Evolutionary conservation across 2,888 invertebrate genomes (phyloP), one percentile per base, ranked within the genome.

Genomic region (Epinotia demarniana): DNA sequence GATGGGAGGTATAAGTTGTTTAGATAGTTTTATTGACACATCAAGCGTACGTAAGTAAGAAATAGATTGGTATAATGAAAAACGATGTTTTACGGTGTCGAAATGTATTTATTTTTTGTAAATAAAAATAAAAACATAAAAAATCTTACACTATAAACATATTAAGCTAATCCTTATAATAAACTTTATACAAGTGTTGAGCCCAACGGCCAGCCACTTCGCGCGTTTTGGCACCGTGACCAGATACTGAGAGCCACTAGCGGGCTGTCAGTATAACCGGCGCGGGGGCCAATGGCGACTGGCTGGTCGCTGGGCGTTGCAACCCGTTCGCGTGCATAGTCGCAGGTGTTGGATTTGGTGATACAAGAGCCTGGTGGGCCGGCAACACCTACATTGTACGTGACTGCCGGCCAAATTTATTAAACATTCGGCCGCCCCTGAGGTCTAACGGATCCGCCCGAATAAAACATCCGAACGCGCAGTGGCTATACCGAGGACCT

Each of bases 61-160:
- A 23, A 23, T 12, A 23, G 0, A 43, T 3, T 19, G 18, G 16
- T 11, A 62, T 11, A 62, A 53, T 33, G 8, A 12, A 43, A 63
- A 23, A 55, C 27, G 1, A 43, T 11, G 5, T 23, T 43, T 75
- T 90, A 94, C 94, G 94, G 94, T 94, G 94, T 91, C 94, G 84
- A 94, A 94, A 94, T 94, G 94, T 94, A 94, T 94, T 94, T 94
- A 94, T 90, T 89, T 90, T 92, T 92, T 93, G 91, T 89, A 85
- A 85, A 75, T 75, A 75, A 87, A 90, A 89, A 83, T 89, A 90
- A 90, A 90, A 92, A 93, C 87, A 89, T 87, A 89, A 89, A 85
- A 88, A 90, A 88, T 86, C 89, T 90, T 90, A 89, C 82, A 88
- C 79, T 77, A 86, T 83, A 88, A 87, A 91, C 60, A 75, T 72